Evolutionary conservation across 1,140 invertebrate genomes (phyloP).

Genomic region (Meloidogyne floridensis): DNA sequence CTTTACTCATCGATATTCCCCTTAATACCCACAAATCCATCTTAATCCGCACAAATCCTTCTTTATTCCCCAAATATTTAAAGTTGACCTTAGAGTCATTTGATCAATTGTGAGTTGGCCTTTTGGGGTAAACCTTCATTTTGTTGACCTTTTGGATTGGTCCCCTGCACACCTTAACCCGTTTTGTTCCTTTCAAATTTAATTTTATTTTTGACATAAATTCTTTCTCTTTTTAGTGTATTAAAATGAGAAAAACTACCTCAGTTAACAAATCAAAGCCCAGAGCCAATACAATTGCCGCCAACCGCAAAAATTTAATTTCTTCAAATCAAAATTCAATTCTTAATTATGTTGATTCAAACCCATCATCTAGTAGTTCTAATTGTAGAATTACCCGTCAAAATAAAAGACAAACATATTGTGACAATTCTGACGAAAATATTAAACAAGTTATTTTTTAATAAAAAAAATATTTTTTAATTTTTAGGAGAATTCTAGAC

Average conservation of each 20-base stretch:
- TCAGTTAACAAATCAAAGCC: not conserved
- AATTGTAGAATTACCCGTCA: not conserved
- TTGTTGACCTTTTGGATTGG: too few relatives aligned
- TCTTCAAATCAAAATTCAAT: not conserved
- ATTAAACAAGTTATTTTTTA: not conserved
- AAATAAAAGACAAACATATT: not conserved
- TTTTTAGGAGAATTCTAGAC: not conserved
- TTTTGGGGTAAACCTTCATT: too few relatives aligned
- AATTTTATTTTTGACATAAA: not conserved
- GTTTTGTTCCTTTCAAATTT: too few relatives aligned
- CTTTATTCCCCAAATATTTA: too few relatives aligned
- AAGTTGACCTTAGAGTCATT: too few relatives aligned
- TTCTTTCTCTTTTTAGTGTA: not conserved
- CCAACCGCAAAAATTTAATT: not conserved
- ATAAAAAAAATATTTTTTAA: not conserved
- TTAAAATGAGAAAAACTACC: not conserved
- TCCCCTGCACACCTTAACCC: too few relatives aligned
- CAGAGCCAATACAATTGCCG: not conserved
- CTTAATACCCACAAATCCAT: too few relatives aligned
- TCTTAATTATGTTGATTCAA: conserved; percentile 11
- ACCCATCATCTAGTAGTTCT: not conserved
- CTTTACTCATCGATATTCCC: too few relatives aligned
- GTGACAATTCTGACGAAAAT: not conserved
- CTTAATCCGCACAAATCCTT: too few relatives aligned
- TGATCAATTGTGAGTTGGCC: too few relatives aligned